Percentiles rank a stretch among this genome's conserved stretches.
phyloP scores from a whole-genome alignment of 2,888 invertebrate genomes.

The Drosophila flavopinicola region DNA sequence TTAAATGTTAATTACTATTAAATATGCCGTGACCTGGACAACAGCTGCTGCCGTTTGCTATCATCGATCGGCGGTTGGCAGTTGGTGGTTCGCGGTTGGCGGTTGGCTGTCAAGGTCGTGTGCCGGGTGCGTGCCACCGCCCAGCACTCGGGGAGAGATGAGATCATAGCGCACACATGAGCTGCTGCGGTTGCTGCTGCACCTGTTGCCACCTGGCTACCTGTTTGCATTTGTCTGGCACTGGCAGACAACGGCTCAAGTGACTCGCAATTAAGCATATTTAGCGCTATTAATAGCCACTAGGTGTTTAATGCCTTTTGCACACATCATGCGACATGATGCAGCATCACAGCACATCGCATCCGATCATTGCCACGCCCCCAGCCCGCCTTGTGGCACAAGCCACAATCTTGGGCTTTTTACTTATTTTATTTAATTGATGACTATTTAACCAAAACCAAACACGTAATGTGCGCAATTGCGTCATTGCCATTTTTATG shows the following conservation, averaged over 20 bases:
- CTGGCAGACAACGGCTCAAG: slow-evolving; percentile 28
- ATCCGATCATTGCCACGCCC: slow-evolving; percentile 26
- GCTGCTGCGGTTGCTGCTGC: slow-evolving; percentile 8
- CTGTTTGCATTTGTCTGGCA: slow-evolving; percentile 63
- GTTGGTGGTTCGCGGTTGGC: slow-evolving; percentile 25
- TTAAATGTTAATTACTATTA: slow-evolving; percentile 65
- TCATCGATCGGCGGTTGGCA: slow-evolving; percentile 30
- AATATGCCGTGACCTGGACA: slow-evolving; percentile 46
- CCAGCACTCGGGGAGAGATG: slow-evolving; percentile 48
- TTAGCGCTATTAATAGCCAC: slow-evolving; percentile 62
- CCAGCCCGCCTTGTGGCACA: slow-evolving; percentile 46
- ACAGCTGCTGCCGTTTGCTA: slow-evolving; percentile 23
- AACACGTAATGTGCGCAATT: slow-evolving; percentile 57
- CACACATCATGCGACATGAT: slow-evolving; percentile 65
- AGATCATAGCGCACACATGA: slow-evolving; percentile 60
- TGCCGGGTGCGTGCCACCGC: slow-evolving; percentile 60
- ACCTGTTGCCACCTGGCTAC: slow-evolving; percentile 57
- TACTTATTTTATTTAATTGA: slow-evolving; percentile 72
- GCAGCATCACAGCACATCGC: slow-evolving; percentile 20
- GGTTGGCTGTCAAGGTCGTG: slow-evolving; percentile 61
- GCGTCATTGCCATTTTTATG: slow-evolving; percentile 58
- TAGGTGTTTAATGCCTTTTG: slow-evolving; percentile 62
- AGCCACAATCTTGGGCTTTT: slow-evolving; percentile 58
- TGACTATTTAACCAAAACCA: slow-evolving; percentile 47
- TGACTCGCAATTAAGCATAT: slow-evolving; percentile 64